Conservation (phyloP, 2,797 vertebrate genomes). For the Argentina silus region DNA sequence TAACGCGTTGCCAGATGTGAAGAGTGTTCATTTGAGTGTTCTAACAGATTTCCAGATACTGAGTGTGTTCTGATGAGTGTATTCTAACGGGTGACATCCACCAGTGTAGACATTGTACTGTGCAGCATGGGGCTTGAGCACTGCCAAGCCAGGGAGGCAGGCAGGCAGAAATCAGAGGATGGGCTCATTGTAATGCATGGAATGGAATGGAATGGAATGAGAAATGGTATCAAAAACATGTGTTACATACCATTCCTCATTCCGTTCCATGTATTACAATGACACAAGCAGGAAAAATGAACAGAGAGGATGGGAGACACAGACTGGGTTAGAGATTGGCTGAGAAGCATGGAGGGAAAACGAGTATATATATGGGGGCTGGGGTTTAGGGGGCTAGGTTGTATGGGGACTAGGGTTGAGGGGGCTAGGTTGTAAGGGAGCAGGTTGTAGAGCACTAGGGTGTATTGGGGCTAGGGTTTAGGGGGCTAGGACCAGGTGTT, state of each 20-base stretch:
- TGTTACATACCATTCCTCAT: too few relatives aligned
- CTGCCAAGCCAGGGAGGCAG: neutral
- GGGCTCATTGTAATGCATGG: too few relatives aligned
- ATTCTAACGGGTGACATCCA: too few relatives aligned
- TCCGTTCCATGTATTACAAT: too few relatives aligned
- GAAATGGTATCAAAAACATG: too few relatives aligned
- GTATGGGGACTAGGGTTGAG: neutral
- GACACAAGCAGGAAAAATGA: neutral
- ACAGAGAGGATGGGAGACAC: neutral
- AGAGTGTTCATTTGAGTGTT: too few relatives aligned
- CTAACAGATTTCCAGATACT: too few relatives aligned
- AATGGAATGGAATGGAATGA: too few relatives aligned
- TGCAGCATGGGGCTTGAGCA: neutral
- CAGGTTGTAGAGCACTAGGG: neutral
- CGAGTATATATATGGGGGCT: neutral
- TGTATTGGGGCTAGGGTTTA: neutral
- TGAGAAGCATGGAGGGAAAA: neutral
- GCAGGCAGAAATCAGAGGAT: too few relatives aligned
- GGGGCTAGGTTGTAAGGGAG: neutral
- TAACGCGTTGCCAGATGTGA: too few relatives aligned
- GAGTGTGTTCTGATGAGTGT: too few relatives aligned
- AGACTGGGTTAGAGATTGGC: neutral
- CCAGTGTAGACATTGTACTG: neutral
- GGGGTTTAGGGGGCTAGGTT: neutral
- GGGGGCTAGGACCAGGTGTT: neutral